Base-by-base conservation (phyloP, 2,797 vertebrate genomes). In the Liparis tanakae region DNA sequence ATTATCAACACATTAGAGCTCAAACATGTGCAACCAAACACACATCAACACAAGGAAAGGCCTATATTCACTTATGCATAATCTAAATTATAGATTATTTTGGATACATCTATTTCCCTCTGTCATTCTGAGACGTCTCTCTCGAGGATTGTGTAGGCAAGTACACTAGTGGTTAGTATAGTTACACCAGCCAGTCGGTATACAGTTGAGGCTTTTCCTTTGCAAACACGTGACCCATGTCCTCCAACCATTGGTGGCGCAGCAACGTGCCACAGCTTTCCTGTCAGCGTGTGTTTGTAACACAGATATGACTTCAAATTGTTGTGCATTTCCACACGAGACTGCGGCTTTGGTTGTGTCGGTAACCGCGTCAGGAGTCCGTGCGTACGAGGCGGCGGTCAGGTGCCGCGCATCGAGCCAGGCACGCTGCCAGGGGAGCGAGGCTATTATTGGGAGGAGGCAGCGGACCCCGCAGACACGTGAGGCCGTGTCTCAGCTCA, bases 311-410 rank as follows among this genome's bases (percentile, higher is more conserved):
- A 84, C 78, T 87, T 73, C 37, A 63, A 73, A 86, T 82, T 74
- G 84, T 77, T 70, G 76, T 62, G 46, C 59, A 80, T 79, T 83
- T 79, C 79, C 69, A 89, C 92, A 94, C 90, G 87, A 88, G 90
- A 91, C 89, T 93, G 89, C 90, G 87, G 91, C 90, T 92, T 93
- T 88, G 72, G 78, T 86, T 82, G 67, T 80, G 86, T 46, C 80
- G 87, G 89, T 88, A 86, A 91, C 89, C 88, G 91, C 93, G 91
- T 94, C 90, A 93, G 91, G 78, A 93, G 90, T 90, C 92, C 95
- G 85, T 78, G 93, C 95, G 95, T 94, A 95, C 95, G 94, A 95
- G 94, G 84, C 82, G 80, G 74, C 85, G 93, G 94, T 95, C 95
- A 95, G 94, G 94, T 95, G 95, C 94, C 90, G 83, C 82, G 91